Evolutionary conservation across 2,113 vertebrate species (phyloP), one percentile per base, ranked within the genome.

Genomic region (Actinemys pallida): DNA sequence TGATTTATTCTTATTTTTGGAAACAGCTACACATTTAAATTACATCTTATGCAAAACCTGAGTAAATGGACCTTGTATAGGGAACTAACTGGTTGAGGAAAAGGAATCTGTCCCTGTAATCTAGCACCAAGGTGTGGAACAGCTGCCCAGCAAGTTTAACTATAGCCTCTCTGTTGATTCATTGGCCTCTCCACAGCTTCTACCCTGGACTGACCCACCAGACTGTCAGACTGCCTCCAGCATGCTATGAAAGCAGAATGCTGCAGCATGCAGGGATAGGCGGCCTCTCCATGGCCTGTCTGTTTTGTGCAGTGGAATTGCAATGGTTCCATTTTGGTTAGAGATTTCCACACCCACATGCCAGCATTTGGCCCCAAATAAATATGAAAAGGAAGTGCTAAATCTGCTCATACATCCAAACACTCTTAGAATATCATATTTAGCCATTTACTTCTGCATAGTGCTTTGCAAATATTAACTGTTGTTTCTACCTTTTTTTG

Each of bases 1-100:
- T 47, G 45, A 79, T 56, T 92, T 93, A 84, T 90, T 93, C 59
- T 90, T 39, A 56, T 3, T 90, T 47, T 16, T 39, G 88, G 88
- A 42, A 69, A n/a, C 8, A 69, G 65, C 65, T 8, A 31, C 0
- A 0, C 19, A 42, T 82, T 87, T 95, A 86, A 95, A 86, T 49
- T 79, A 5, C 62, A 52, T 85, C 39, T 65, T 81, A 9, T 22
- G 84, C 52, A 35, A 80, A 83, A 10, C 52, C 89, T n/a, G 69
- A 90, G 17, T 39, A 65, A 29, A 62, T 62, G 42, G 52, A 59
- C 24, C 93, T 95, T 76, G 11, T 8, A 50, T 4, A 10, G 90
- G 76, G 17, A 69, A 65, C 47, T 87, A 0, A 42, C 8, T 84
- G 79, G 10, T 13, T 86, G 76, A 69, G 81, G 85, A 81, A 92